Evolutionary conservation across 2,113 vertebrate genomes (phyloP).

Genomic region (Taxidea taxus): DNA sequence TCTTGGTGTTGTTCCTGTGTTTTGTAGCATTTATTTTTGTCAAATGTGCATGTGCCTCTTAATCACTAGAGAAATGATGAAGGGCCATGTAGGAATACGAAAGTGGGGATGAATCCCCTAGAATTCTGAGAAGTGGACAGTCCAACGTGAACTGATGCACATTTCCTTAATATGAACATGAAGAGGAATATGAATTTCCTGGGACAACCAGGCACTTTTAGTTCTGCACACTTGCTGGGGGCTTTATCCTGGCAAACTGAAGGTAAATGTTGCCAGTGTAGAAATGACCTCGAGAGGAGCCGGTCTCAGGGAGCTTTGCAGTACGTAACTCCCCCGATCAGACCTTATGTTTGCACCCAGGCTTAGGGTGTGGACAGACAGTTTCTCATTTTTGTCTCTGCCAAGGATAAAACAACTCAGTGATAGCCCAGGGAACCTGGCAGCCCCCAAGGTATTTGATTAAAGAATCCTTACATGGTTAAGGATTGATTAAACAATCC

Average conservation of each 20-base stretch:
- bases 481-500: slow-evolving; percentile 32
- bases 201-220: not conserved
- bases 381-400: slow-evolving; percentile 43
- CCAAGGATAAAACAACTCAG: not conserved
- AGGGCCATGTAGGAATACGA: not conserved
- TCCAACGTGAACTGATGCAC: not conserved
- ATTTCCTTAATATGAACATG: not conserved
- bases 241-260: not conserved
- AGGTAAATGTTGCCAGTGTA: not conserved
- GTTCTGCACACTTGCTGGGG: not conserved
- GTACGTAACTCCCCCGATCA: not conserved
- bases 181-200: not conserved
- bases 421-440: not conserved
- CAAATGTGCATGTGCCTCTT: not conserved
- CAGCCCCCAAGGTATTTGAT: not conserved
- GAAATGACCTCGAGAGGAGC: not conserved
- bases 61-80: not conserved
- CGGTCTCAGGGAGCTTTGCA: not conserved
- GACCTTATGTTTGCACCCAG: not conserved
- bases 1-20: not conserved
- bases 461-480: not conserved
- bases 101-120: not conserved
- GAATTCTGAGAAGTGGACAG: not conserved
- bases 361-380: not conserved
- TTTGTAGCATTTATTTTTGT: not conserved